These are phyloP conservation scores for Chrysemys picta DNA, from an alignment of 2,113 vertebrate species.

Conservation along the genomic window DNA sequence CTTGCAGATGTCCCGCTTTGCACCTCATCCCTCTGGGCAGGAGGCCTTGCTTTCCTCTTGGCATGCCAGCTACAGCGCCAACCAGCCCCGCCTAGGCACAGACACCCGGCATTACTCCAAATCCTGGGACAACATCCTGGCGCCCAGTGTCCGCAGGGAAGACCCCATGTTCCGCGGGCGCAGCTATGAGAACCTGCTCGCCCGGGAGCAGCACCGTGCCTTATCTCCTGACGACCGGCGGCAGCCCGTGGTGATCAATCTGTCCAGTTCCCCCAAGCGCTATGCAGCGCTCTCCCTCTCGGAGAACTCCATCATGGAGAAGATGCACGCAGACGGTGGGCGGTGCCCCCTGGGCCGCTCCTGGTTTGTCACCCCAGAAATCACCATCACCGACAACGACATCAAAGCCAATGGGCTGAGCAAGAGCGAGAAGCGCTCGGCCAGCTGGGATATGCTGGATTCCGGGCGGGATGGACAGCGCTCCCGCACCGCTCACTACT, in stretches of 20 bases:
- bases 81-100: conserved; percentile 80
- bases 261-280: conserved; percentile 94
- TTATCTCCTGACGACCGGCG: conserved; percentile 83
- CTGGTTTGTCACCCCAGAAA: conserved; percentile 96
- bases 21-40: conserved; percentile 76
- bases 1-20: conserved; percentile 77
- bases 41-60: conserved; percentile 83
- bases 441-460: conserved; percentile 83
- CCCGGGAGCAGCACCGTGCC: conserved; percentile 81
- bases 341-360: conserved; percentile 78
- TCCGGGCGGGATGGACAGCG: conserved; percentile 49
- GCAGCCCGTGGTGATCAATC: conserved; percentile 91
- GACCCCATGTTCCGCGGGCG: conserved; percentile 87
- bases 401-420: conserved; percentile 81
- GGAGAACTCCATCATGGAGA: conserved; percentile 91
- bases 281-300: conserved; percentile 95
- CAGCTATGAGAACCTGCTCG: conserved; percentile 93
- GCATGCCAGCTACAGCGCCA: conserved; percentile 79
- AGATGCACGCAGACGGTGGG: conserved; percentile 78
- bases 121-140: conserved; percentile 96
- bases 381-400: conserved; percentile 98
- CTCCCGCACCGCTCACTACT: neutral
- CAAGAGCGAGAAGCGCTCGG: conserved; percentile 79
- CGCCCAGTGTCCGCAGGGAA: conserved; percentile 81
- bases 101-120: conserved; percentile 92